phyloP scores from a whole-genome alignment of 2,797 vertebrate species.

The Enteromius mattozi region DNA sequence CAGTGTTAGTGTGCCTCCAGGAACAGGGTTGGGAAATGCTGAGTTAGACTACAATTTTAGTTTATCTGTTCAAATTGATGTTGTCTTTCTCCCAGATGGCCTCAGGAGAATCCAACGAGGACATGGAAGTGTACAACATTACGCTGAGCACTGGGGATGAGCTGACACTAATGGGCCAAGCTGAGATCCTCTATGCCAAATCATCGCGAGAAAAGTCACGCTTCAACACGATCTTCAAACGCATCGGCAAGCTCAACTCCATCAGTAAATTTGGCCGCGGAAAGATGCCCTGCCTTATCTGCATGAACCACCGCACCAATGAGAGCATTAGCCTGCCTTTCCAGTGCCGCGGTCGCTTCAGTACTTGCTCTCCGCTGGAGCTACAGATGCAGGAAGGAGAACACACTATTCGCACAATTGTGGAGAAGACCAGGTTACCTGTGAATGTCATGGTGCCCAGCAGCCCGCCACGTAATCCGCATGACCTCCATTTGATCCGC shows the following conservation, averaged over 20 bases:
- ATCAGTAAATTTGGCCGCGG: slow-evolving; percentile 92
- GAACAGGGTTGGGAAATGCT: no score
- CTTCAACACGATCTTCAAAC: slow-evolving; percentile 97
- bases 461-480: slow-evolving; percentile 91
- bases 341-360: slow-evolving; percentile 96
- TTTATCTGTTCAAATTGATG: not conserved
- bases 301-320: slow-evolving; percentile 99
- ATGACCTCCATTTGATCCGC: slow-evolving; percentile 94
- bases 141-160: slow-evolving; percentile 95
- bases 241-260: slow-evolving; percentile 96
- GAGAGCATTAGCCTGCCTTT: slow-evolving; percentile 99
- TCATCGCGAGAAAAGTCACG: slow-evolving; percentile 94
- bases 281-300: slow-evolving; percentile 99
- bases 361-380: slow-evolving; percentile 94
- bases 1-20: no score
- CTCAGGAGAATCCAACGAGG: slow-evolving; percentile 97
- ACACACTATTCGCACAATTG: slow-evolving; percentile 96
- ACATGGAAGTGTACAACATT: slow-evolving; percentile 97
- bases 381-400: slow-evolving; percentile 99
- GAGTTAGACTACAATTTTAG: not conserved
- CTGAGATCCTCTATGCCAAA: slow-evolving; percentile 97
- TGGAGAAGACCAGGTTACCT: slow-evolving; percentile 94
- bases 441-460: slow-evolving; percentile 94
- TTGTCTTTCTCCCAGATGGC: slow-evolving; percentile 83
- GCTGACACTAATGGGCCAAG: slow-evolving; percentile 97